A percentile compares a stretch with the other conserved stretches of the same genome.
Conservation (phyloP, 1,140 invertebrate genomes). For the Danaus plexippus region DNA sequence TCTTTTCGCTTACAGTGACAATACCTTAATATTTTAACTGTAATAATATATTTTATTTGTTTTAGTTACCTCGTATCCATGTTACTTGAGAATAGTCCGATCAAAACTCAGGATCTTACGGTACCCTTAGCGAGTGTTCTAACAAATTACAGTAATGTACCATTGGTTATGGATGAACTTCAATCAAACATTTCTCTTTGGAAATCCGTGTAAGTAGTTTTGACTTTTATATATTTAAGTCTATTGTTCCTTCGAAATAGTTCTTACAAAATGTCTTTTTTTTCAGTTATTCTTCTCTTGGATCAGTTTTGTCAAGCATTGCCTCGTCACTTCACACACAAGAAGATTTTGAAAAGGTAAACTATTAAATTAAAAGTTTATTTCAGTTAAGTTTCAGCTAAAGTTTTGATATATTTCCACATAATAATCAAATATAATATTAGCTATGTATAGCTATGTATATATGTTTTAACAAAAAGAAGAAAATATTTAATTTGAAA, state of each 20-base stretch:
- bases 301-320: conserved; percentile 31
- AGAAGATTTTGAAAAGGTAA: conserved; percentile 44
- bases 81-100: conserved; percentile 61
- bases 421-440: no score
- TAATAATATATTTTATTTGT: conserved; percentile 7
- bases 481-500: no score
- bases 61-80: conserved; percentile 51
- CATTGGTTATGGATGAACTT: conserved; percentile 67
- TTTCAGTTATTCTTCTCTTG: conserved; percentile 46
- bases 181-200: conserved; percentile 41
- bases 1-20: no score
- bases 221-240: conserved; percentile 16
- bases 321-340: conserved; percentile 38
- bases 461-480: no score
- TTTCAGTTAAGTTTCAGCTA: no score
- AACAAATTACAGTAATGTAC: conserved; percentile 48
- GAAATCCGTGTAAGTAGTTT: conserved; percentile 33
- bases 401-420: no score
- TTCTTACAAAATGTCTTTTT: conserved; percentile 5
- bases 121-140: conserved; percentile 63
- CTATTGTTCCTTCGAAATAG: conserved; percentile 35
- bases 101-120: conserved; percentile 58
- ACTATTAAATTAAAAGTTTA: conserved; percentile 3
- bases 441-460: no score
- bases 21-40: no score